phyloP scores from a whole-genome alignment of 2,113 vertebrate genomes.

The Tachuris rubrigastra region DNA sequence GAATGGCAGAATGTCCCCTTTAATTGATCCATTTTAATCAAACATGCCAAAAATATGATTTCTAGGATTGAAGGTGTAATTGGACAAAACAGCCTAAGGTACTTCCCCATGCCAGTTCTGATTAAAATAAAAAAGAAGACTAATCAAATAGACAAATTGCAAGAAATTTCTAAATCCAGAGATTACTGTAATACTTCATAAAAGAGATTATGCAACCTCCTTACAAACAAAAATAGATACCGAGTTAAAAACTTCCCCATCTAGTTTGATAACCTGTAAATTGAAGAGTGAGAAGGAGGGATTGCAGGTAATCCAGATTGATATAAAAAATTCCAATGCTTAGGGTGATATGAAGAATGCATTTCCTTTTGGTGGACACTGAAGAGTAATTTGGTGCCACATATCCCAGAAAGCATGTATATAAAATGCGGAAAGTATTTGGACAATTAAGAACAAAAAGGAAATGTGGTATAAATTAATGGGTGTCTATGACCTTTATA shows the following conservation, averaged over 20 bases:
- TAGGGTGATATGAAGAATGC: accelerated
- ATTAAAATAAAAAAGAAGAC: background rate
- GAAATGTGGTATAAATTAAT: background rate
- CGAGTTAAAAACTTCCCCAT: background rate
- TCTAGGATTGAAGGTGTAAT: background rate
- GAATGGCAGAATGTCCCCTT: background rate
- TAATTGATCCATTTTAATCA: constrained; percentile 21
- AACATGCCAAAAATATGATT: background rate
- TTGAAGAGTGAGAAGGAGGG: background rate
- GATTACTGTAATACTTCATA: background rate
- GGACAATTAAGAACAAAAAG: background rate
- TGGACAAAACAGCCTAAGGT: background rate
- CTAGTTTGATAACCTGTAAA: background rate
- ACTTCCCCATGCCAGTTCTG: background rate
- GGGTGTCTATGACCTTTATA: background rate
- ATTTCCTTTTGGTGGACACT: background rate
- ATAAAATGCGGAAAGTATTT: background rate
- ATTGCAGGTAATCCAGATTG: background rate
- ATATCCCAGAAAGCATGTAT: background rate
- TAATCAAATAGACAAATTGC: background rate
- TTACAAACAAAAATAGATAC: background rate
- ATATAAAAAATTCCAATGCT: background rate
- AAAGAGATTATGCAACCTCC: background rate
- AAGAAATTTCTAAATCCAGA: background rate
- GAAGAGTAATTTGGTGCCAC: background rate